Evolutionary conservation across 2,113 vertebrate genomes (phyloP), one percentile per base, ranked within the genome.

Genomic region (Lepus americanus): DNA sequence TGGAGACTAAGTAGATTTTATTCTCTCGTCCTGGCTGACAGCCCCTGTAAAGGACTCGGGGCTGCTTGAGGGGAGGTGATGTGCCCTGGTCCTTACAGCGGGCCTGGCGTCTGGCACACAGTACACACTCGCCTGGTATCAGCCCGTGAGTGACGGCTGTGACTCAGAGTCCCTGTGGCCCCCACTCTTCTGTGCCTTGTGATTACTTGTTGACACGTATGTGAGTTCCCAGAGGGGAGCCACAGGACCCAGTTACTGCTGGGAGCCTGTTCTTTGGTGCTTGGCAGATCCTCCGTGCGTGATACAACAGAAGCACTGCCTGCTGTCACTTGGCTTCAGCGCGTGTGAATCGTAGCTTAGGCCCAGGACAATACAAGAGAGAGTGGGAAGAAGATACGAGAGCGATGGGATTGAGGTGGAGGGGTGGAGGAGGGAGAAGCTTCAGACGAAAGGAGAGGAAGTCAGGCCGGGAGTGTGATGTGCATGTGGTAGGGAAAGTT

Each of bases 91-190:
- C 20, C 22, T 10, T 10, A 4, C 5, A 0, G 1, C 3, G 1
- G 1, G 1, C 20, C 51, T 61, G 55, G 39, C 49, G 22, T 25
- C 12, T 61, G 67, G 31, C 44, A 84, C 44, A 7, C 0, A n/a
- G 14, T 1, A 33, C 29, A 17, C 31, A 39, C 11, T 51, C 69
- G 3, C 4, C 3, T 31, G 63, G 1, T 11, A 20, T 2, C 0
- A 0, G 14, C 33, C 51, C 6, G 0, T 1, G 22, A 39, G 4
- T 33, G 16, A 9, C 1, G 8, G n/a, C 31, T 27, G 8, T n/a
- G 4, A 25, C 72, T 63, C 87, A 17, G 29, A 33, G 27, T 23
- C 39, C 23, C 67, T 92, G 69, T 77, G 61, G 39, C 49, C 7
- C 19, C 9, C 5, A 29, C 20, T 64, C 92, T 70, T 70, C 72